Base-by-base conservation (phyloP, 2,113 vertebrate species). In the Ibidorhyncha struthersii region DNA sequence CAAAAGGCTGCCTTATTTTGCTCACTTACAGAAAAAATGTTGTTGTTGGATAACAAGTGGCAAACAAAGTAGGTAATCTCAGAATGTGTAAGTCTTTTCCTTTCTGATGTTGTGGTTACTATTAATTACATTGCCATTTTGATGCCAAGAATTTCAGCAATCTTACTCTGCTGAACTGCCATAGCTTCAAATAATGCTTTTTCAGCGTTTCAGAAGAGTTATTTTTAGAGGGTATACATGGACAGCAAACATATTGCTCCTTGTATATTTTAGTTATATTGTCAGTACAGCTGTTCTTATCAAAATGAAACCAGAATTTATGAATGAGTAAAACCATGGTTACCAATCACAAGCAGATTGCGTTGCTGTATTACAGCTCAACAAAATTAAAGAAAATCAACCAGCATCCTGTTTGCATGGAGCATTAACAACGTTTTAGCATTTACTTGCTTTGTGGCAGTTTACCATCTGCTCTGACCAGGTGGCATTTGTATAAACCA, bases 391-490 rank as follows among this genome's bases (percentile, higher is more conserved):
- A 94, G 91, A 90, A 97, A 97, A 97, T 94, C 90, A 97, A 76
- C 55, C 84, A 96, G 77, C 85, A 91, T 93, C 90, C 80, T 82
- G 82, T 90, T 97, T 95, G 79, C 66, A 87, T 53, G 82, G 79
- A 53, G 89, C 89, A 85, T 40, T 82, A 88, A 82, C 67, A 91
- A 91, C 78, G 82, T 95, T 97, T 95, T 87, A 94, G 79, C 27
- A 59, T 90, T 70, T 78, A 96, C 88, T 95, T 92, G 86, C 63
- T 67, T 78, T 36, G 32, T 93, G 95, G 95, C 67, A 97, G 93
- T 96, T 95, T 96, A 97, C 97, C 95, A 97, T 96, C 98, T 98
- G 96, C 90, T 97, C 56, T 34, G 92, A 96, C 95, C 96, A 98
- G 97, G 97, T 97, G 97, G 96, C 83, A 88, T 89, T 96, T 87